phyloP scores from a whole-genome alignment of 2,888 invertebrate genomes.

The Suillia variegata region DNA sequence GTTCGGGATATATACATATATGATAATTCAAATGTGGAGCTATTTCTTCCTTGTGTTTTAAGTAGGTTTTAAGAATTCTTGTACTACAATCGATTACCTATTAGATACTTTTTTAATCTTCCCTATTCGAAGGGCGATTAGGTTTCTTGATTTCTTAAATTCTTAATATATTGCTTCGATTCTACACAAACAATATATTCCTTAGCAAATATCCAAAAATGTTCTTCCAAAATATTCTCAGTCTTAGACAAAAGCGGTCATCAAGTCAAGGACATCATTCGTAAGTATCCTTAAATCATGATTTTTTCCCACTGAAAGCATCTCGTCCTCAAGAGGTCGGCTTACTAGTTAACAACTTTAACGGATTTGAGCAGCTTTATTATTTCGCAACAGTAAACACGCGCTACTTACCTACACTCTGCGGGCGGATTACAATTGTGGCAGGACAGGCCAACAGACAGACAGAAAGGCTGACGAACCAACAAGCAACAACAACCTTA shows the following conservation, averaged over 20 bases:
- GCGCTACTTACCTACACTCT: constrained; percentile 4
- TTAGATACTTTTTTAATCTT: no score
- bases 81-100: no score
- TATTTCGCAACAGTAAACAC: constrained; percentile 23
- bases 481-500: background rate
- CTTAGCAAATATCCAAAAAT: background rate
- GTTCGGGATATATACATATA: no score
- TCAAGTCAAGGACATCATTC: constrained; percentile 23
- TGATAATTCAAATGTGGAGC: no score
- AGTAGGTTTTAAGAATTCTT: no score
- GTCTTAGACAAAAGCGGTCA: background rate
- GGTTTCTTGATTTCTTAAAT: no score
- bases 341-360: constrained; percentile 23
- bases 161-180: no score
- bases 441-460: background rate
- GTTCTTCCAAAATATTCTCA: no score
- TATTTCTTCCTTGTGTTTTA: no score
- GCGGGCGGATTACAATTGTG: background rate
- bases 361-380: constrained; percentile 18
- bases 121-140: no score
- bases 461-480: background rate
- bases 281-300: background rate
- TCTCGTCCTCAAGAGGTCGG: background rate
- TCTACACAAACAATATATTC: no score
- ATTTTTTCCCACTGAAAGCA: background rate